Evolutionary conservation across 2,797 vertebrate species (phyloP).

Genomic region (Sebastolobus altivelis): DNA sequence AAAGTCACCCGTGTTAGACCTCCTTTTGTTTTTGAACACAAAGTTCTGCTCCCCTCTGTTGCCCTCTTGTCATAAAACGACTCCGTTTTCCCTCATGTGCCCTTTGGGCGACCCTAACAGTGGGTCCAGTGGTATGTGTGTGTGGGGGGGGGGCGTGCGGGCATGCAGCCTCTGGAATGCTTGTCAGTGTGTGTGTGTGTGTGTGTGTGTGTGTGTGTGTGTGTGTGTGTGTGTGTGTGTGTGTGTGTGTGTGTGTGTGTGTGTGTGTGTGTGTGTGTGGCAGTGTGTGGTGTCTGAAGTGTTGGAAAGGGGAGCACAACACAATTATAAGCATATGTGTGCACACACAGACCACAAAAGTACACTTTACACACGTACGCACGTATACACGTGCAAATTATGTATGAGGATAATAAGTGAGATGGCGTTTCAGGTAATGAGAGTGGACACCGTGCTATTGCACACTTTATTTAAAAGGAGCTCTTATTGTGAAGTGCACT

Average conservation of each 20-base stretch:
- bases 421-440: conserved; percentile 26
- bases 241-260: neutral
- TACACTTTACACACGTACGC: neutral
- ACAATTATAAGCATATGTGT: neutral
- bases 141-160: conserved; percentile 12
- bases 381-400: conserved; percentile 10
- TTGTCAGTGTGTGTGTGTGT: conserved; percentile 37
- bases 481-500: conserved; percentile 54
- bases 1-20: conserved; percentile 19
- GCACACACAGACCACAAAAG: neutral
- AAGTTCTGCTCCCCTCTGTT: conserved; percentile 35
- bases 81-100: conserved; percentile 56
- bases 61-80: conserved; percentile 56
- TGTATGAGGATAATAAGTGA: conserved; percentile 24
- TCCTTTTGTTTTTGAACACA: conserved; percentile 41
- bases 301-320: conserved; percentile 17
- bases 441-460: conserved; percentile 10
- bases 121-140: conserved; percentile 64
- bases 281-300: conserved; percentile 40
- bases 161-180: conserved; percentile 65
- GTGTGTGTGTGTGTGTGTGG: conserved; percentile 16
- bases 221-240: too few relatives aligned
- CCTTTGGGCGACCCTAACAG: conserved; percentile 66
- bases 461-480: conserved; percentile 45
- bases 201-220: conserved; percentile 29